Base-by-base conservation (phyloP, 1,140 invertebrate species). In the Psilanteris sp. region DNA sequence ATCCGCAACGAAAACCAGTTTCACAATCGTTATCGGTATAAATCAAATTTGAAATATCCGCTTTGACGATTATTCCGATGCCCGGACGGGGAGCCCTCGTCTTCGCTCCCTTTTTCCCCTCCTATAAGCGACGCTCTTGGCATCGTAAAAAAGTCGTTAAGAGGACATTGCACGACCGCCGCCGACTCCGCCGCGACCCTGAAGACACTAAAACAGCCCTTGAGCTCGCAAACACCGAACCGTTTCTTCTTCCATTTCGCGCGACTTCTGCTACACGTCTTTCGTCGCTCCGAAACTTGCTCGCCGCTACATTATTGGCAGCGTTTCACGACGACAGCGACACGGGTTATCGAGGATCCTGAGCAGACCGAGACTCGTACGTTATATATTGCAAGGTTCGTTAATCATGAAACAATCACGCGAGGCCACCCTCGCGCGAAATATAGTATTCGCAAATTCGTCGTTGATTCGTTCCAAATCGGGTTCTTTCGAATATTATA, bases 101-200 rank as follows among this genome's bases (percentile, higher is more conserved):
- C 20, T 22, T 10, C 15, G 15, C 24, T 16, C 43, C 13, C 22
- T 43, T 64, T 54, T 34, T 37, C 14, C 36, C 26, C 26, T 29
- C 37, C 29, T 18, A 36, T 18, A 55, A 22, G 2, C 32, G 13
- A 32, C 52, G 52, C 26, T 57, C 18, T 27, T 13, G 31, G 9
- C 18, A 22, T 74, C 71, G 26, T 74, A 67, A 74, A 74, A 74
- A 74, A 74, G 71, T 67, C 71, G 71, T 74, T 74, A 74, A 61
- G 43, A 41, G 61, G 46, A 67, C 71, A 59, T 67, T 59, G 61
- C 57, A 61, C 50, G 68, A 61, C 57, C 41, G 39, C 26, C 59
- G 46, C 34, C 50, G 57, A 52, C 61, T 72, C 39, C 39, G 34
- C 39, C 32, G 52, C 54, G 71, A 55, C 46, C 46, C 67, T 62